Base-by-base conservation (phyloP, 2,888 invertebrate genomes). In the Elysia crispata region DNA sequence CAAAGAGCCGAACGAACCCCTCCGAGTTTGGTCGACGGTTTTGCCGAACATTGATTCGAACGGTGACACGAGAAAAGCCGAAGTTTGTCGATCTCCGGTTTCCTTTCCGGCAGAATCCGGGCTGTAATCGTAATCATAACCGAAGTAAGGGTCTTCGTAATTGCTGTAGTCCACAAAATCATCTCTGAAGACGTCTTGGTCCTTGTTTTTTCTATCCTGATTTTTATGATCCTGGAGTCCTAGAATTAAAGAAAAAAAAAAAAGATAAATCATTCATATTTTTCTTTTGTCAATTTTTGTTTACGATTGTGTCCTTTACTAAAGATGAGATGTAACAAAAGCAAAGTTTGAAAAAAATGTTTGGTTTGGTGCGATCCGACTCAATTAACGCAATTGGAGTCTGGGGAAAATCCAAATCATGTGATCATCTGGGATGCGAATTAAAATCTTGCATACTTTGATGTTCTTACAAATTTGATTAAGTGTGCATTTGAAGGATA, bases 1-100 rank as follows among this genome's bases (percentile, higher is more conserved):
- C n/a, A 79, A n/a, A 5, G 79, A 79, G n/a, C 79, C 79, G n/a
- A 79, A 79, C 11, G 73, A 31, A 15, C 60, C 67, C 20, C 28
- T 28, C 33, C 81, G 81, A 18, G 72, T 83, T 49, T 78, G 82
- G 31, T 75, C 83, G 60, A 82, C 76, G 75, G 74, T 82, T 50
- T 83, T 82, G 69, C 80, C 81, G 70, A 79, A 76, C 81, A 74
- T 49, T 50, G 62, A 62, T 66, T 72, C n/a, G 57, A 76, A 64
- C 57, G 82, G 70, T 18, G 77, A 76, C n/a, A 6, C 20, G 41
- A 73, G n/a, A 73, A 54, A 54, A 5, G 73, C n/a, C 33, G 73
- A 25, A 25, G 73, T 50, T n/a, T 49, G 25, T 20, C 30, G 33
- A 33, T 6, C 41, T 5, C 20, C 15, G n/a, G 15, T 5, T 20